Evolutionary conservation across 2,888 invertebrate genomes (phyloP).

Genomic region (Portevinia maculata): DNA sequence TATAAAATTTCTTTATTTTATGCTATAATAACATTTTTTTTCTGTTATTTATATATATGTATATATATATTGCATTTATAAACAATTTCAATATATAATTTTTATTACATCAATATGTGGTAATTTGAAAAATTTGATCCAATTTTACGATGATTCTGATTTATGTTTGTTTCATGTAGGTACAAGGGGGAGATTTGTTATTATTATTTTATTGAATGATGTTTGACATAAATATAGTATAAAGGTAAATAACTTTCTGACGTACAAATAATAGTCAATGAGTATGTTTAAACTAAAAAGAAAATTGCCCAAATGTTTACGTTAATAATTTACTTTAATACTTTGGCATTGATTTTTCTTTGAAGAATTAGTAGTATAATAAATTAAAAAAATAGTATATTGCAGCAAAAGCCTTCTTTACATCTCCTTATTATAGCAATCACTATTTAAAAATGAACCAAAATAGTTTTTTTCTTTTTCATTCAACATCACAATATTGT

Average conservation of each 20-base stretch:
- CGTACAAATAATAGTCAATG: background rate
- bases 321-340: conserved; percentile 55
- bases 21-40: conserved; percentile 32
- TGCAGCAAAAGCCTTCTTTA: conserved; percentile 43
- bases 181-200: conserved; percentile 65
- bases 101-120: conserved; percentile 58
- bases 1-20: conserved; percentile 40
- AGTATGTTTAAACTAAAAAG: background rate
- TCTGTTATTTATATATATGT: conserved; percentile 18
- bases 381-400: conserved; percentile 13
- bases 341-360: conserved; percentile 61
- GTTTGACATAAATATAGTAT: conserved; percentile 11
- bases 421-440: conserved; percentile 2
- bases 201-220: conserved; percentile 2
- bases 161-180: conserved; percentile 68
- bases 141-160: conserved; percentile 73
- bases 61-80: conserved; percentile 26
- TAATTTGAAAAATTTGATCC: conserved; percentile 64
- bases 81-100: conserved; percentile 61
- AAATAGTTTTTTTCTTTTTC: conserved; percentile 24
- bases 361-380: conserved; percentile 6
- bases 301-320: conserved; percentile 55
- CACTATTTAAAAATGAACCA: conserved; percentile 10
- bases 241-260: conserved; percentile 22
- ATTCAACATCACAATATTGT: conserved; percentile 64